Base-by-base conservation (phyloP, 1,140 invertebrate genomes). In the Sycophaga agraensis region DNA sequence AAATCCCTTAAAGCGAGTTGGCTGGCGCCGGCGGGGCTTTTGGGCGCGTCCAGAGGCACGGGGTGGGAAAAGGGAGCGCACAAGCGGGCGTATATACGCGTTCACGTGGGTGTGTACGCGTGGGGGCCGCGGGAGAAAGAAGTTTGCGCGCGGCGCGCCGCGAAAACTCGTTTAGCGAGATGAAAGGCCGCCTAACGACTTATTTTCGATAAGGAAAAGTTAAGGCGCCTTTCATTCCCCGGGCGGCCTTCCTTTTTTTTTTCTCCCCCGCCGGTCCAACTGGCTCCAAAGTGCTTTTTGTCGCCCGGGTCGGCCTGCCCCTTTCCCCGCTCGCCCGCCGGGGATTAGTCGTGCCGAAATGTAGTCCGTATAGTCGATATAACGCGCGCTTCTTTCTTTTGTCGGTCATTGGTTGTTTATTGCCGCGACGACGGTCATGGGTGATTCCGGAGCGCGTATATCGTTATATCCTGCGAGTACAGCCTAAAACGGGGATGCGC, bases 171-270 rank as follows among this genome's bases (percentile, higher is more conserved):
- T 79, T 81, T 81, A 78, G 77, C 60, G 54, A 80, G 79, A 81
- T 81, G 79, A 81, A 81, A 81, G 78, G 69, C 70, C 67, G 64
- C 64, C 78, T 80, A 81, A 81, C 79, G 79, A 81, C 78, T 80
- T 81, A 81, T 80, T 81, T 81, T 80, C 77, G 74, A 80, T 80
- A 80, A 79, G 76, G 73, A 79, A 79, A 80, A 80, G 77, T 79
- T 79, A 74, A 77, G 72, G 75, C 71, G 73, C 68, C 72, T 70
- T 66, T 68, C 62, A 43, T 35, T 56, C 50, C 28, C 43, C 42
- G 51, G 43, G 64, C 21, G 26, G 12, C 21, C 7, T 42, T 12
- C 11, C 31, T 51, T 28, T 59, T 57, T 48, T n/a, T n/a, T n/a
- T n/a, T n/a, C n/a, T n/a, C n/a, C n/a, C n/a, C n/a, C 46, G 21